phyloP scores from a whole-genome alignment of 2,113 vertebrate genomes.

The Misgurnus mizolepis region DNA sequence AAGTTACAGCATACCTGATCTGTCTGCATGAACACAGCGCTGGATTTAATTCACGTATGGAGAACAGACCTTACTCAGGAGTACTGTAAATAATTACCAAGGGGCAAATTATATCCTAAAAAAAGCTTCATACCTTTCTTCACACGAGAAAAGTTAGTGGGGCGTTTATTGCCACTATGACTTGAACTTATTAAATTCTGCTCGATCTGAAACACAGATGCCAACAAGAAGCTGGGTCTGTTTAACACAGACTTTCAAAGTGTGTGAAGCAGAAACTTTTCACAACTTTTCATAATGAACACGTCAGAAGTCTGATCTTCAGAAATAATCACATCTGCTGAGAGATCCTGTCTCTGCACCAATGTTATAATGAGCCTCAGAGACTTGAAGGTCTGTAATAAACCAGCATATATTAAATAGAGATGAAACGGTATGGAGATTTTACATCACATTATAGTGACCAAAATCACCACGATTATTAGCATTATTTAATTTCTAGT shows the following conservation, averaged over 20 bases:
- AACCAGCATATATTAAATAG: background rate
- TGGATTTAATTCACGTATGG: constrained; percentile 17
- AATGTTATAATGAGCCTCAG: constrained; percentile 13
- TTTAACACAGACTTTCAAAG: constrained; percentile 48
- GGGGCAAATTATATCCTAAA: constrained; percentile 45
- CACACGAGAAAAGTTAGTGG: constrained; percentile 30
- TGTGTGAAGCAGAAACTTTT: background rate
- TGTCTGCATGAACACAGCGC: constrained; percentile 24
- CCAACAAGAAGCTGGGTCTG: constrained; percentile 57
- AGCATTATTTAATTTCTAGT: too few relatives aligned
- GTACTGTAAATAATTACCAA: constrained; percentile 36
- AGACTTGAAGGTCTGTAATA: background rate
- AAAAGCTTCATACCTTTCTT: constrained; percentile 11
- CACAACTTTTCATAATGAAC: constrained; percentile 34
- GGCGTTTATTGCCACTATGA: constrained; percentile 53
- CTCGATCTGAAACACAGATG: constrained; percentile 47
- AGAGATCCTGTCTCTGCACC: constrained; percentile 44
- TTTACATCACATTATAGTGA: too few relatives aligned
- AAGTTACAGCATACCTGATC: constrained; percentile 40
- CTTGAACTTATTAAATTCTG: constrained; percentile 51
- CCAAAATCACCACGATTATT: too few relatives aligned
- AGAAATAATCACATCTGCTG: constrained; percentile 63
- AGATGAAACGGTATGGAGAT: background rate
- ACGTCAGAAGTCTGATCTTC: constrained; percentile 21
- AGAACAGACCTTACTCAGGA: constrained; percentile 15